Evolutionary conservation across 2,797 vertebrate species (phyloP).

Genomic region (Myioborus melanocephalus): DNA sequence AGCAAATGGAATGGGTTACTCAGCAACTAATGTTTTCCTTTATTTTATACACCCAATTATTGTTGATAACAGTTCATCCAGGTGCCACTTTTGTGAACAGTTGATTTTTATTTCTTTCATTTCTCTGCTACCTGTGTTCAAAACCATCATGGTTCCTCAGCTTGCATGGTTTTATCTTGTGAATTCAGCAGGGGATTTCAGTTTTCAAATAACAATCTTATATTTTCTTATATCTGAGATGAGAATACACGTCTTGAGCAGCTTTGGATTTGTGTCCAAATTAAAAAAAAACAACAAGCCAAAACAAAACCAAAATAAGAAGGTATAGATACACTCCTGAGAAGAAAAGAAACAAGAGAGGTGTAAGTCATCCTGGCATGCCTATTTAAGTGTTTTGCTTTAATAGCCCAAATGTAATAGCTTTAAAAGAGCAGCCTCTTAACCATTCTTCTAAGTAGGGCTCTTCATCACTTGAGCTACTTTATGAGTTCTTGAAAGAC

Average conservation of each 20-base stretch:
- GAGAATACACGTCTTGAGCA: background rate
- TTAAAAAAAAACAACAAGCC: background rate
- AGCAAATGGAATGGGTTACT: background rate
- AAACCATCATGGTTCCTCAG: background rate
- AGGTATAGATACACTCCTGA: background rate
- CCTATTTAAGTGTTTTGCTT: constrained; percentile 19
- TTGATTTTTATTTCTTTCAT: background rate
- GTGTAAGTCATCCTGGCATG: background rate
- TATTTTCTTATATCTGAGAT: background rate
- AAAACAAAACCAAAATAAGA: background rate
- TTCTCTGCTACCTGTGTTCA: background rate
- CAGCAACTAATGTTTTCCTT: background rate
- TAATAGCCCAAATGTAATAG: constrained; percentile 18
- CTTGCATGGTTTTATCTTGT: background rate
- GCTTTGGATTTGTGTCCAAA: background rate
- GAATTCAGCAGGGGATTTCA: background rate
- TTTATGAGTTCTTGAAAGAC: constrained; percentile 51
- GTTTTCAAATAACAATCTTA: background rate
- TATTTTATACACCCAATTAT: background rate
- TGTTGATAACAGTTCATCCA: background rate
- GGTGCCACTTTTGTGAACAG: background rate
- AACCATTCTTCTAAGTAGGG: background rate
- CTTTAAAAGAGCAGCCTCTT: constrained; percentile 19
- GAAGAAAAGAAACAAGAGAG: background rate
- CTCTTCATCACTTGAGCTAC: constrained; percentile 28